Percentiles rank a stretch among this genome's conserved stretches.
Evolutionary conservation across 2,888 invertebrate genomes (phyloP).

Genomic region (Aricia artaxerxes): DNA sequence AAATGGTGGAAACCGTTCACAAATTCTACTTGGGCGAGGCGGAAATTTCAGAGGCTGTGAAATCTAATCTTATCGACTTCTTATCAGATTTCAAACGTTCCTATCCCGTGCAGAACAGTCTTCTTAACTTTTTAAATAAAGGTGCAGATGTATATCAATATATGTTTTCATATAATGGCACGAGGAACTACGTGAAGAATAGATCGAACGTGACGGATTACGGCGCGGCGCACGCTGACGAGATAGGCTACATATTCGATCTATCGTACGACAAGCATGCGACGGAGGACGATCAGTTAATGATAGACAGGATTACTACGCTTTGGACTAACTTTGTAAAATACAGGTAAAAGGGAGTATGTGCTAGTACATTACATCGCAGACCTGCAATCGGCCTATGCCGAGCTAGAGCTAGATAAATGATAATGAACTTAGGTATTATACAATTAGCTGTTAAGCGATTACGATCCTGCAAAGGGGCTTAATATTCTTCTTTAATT

Average conservation of each 20-base stretch:
- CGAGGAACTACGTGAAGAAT: constrained; percentile 24
- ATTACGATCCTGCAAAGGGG: too few species aligned
- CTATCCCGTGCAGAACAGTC: constrained; percentile 27
- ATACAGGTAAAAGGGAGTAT: constrained; percentile 13
- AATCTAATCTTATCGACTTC: constrained; percentile 23
- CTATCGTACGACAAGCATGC: constrained; percentile 7
- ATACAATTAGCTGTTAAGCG: too few species aligned
- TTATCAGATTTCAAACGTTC: constrained; percentile 22
- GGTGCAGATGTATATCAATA: constrained; percentile 23
- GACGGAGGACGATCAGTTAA: constrained; percentile 21
- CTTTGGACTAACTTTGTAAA: constrained; percentile 26
- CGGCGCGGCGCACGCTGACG: constrained; percentile 20
- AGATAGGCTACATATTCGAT: constrained; percentile 30
- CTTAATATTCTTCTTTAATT: too few species aligned
- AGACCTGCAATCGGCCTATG: too few species aligned
- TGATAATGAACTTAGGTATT: too few species aligned
- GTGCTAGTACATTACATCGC: too few species aligned
- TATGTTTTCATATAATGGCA: constrained; percentile 27
- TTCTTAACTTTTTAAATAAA: constrained; percentile 8
- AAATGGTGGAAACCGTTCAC: constrained; percentile 25
- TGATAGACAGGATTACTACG: constrained; percentile 20
- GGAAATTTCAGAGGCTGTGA: constrained; percentile 14
- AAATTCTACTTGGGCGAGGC: constrained; percentile 28
- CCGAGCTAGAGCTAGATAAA: too few species aligned
- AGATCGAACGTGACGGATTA: background rate